These are phyloP conservation scores for rabbit (Oryctolagus cuniculus) DNA, from an alignment of 2,113 vertebrate genomes.

Conservation along the genomic window DNA sequence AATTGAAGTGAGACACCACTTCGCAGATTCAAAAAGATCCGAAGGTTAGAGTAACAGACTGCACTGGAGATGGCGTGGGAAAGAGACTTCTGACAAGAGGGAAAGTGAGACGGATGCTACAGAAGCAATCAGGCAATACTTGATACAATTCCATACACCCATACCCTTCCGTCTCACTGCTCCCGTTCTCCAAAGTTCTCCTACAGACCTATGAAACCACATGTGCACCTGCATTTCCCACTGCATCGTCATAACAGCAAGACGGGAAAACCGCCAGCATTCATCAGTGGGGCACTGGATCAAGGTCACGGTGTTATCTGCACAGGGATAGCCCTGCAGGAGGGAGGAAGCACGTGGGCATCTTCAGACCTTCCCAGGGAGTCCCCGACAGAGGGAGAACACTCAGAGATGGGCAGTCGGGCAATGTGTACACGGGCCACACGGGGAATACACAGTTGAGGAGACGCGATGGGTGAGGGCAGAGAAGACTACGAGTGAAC, in stretches of 20 bases:
- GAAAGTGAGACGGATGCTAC: neutral
- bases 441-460: neutral
- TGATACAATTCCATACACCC: neutral
- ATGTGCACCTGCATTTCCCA: neutral
- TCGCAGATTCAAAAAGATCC: slow-evolving; percentile 17
- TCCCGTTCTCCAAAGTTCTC: neutral
- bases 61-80: neutral
- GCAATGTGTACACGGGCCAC: neutral
- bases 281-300: neutral
- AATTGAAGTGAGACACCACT: neutral
- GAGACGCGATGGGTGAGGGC: neutral
- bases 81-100: neutral
- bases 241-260: neutral
- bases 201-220: neutral
- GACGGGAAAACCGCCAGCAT: neutral
- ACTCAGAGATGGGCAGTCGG: neutral
- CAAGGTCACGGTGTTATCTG: too few species aligned
- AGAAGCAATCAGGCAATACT: neutral
- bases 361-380: neutral
- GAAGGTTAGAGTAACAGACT: neutral
- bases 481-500: neutral
- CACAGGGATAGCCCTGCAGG: neutral
- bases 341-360: neutral
- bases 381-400: neutral
- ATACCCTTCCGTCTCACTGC: neutral